Evolutionary conservation across 2,797 vertebrate genomes (phyloP).

Genomic region (Paramormyrops hopkinsi): DNA sequence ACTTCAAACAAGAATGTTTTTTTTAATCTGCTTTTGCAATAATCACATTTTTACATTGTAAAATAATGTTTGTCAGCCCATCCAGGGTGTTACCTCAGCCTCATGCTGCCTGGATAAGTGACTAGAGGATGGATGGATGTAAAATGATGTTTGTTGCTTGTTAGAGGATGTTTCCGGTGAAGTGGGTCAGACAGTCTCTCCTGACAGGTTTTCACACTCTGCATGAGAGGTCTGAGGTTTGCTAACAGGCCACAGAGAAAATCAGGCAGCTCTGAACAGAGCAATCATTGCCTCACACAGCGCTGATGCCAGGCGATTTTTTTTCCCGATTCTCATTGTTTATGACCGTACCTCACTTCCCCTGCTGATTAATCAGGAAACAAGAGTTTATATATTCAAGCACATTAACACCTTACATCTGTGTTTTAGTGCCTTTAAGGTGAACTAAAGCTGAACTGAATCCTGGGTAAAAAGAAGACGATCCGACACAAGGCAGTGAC

Average conservation of each 20-base stretch:
- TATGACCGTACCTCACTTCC: background rate
- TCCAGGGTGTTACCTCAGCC: background rate
- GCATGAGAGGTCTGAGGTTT: background rate
- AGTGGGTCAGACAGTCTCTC: background rate
- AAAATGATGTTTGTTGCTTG: slow-evolving; percentile 1
- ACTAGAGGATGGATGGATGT: background rate
- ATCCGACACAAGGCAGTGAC: background rate
- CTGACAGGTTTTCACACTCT: background rate
- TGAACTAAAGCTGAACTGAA: background rate
- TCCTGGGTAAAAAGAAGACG: background rate
- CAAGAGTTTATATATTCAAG: background rate
- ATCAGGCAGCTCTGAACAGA: background rate
- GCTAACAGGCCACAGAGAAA: background rate
- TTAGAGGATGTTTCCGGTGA: background rate
- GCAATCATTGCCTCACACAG: background rate
- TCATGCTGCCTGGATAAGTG: background rate
- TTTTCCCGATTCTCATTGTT: background rate
- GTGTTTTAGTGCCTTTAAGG: background rate
- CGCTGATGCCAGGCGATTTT: background rate
- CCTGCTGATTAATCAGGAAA: background rate
- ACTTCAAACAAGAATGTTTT: background rate
- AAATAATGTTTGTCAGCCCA: background rate
- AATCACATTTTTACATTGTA: background rate
- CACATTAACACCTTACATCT: background rate
- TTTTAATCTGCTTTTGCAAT: background rate